Conservation (phyloP, 2,797 vertebrate species). For the Hirundo rustica region DNA sequence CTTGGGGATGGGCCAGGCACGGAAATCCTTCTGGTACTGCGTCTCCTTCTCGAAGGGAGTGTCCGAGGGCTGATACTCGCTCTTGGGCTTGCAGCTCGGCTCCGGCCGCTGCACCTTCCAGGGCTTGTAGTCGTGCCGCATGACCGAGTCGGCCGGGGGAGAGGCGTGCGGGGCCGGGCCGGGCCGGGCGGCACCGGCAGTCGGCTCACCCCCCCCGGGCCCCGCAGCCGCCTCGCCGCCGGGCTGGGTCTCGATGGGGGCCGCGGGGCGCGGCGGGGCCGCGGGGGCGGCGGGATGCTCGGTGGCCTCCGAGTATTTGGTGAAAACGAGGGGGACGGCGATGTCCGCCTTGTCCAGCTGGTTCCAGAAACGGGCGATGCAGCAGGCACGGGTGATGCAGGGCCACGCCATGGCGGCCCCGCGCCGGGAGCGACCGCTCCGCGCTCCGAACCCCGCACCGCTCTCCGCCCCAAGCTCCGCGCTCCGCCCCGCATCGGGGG, state of each 20-base stretch:
- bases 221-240: slow-evolving; percentile 57
- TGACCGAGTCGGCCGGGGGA: slow-evolving; percentile 86
- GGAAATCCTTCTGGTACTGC: slow-evolving; percentile 98
- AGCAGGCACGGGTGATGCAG: slow-evolving; percentile 96
- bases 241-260: slow-evolving; percentile 86
- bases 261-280: slow-evolving; percentile 73
- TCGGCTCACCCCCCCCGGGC: slow-evolving; percentile 34
- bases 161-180: slow-evolving; percentile 45
- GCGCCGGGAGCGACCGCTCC: not conserved
- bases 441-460: not conserved
- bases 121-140: slow-evolving; percentile 92
- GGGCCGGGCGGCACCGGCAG: slow-evolving; percentile 10
- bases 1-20: slow-evolving; percentile 92
- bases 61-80: slow-evolving; percentile 90
- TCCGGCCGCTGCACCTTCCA: slow-evolving; percentile 91
- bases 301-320: slow-evolving; percentile 91
- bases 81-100: slow-evolving; percentile 92
- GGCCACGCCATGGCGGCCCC: slow-evolving; percentile 91
- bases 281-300: slow-evolving; percentile 72
- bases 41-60: slow-evolving; percentile 90
- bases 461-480: not conserved
- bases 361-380: slow-evolving; percentile 98
- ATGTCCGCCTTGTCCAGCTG: slow-evolving; percentile 98
- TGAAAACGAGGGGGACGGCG: slow-evolving; percentile 92
- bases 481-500: not conserved